Percentiles rank a stretch among this genome's conserved stretches.
Evolutionary conservation across 2,888 invertebrate species (phyloP).

Genomic region (Melolontha melolontha): DNA sequence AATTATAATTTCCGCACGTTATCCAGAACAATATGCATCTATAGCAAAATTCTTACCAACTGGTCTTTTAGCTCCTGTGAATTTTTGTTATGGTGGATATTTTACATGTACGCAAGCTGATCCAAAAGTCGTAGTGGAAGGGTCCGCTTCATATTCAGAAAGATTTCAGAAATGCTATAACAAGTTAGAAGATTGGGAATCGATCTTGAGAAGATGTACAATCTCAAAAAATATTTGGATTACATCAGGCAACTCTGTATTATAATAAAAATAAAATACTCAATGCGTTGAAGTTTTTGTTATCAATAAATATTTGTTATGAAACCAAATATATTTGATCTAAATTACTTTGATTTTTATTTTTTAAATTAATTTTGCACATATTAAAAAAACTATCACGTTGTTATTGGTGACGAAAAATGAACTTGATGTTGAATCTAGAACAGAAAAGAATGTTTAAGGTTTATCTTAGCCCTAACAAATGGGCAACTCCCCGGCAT

Average conservation of each 20-base stretch:
- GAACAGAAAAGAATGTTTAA: too few species aligned
- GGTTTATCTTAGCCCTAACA: too few species aligned
- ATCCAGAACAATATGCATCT: not conserved
- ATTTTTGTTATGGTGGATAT: not conserved
- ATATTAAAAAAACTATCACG: too few species aligned
- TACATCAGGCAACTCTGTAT: constrained; percentile 55
- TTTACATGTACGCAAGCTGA: not conserved
- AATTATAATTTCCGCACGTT: constrained; percentile 49
- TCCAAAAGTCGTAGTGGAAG: constrained; percentile 14
- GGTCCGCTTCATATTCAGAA: constrained; percentile 18
- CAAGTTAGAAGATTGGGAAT: constrained; percentile 46
- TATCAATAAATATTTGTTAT: not conserved
- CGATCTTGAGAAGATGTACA: constrained; percentile 50
- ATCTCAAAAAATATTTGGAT: constrained; percentile 58
- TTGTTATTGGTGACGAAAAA: too few species aligned
- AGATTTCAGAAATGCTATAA: constrained; percentile 48
- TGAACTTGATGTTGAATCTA: too few species aligned
- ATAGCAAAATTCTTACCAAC: constrained; percentile 41
- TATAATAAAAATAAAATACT: not conserved
- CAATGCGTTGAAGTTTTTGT: not conserved
- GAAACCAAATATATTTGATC: too few species aligned
- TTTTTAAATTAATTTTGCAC: too few species aligned
- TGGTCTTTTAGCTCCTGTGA: constrained; percentile 42
- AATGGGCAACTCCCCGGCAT: too few species aligned
- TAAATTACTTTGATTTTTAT: too few species aligned